Base-by-base conservation (phyloP, 2,113 vertebrate genomes). In the Paracanthobrama guichenoti region DNA sequence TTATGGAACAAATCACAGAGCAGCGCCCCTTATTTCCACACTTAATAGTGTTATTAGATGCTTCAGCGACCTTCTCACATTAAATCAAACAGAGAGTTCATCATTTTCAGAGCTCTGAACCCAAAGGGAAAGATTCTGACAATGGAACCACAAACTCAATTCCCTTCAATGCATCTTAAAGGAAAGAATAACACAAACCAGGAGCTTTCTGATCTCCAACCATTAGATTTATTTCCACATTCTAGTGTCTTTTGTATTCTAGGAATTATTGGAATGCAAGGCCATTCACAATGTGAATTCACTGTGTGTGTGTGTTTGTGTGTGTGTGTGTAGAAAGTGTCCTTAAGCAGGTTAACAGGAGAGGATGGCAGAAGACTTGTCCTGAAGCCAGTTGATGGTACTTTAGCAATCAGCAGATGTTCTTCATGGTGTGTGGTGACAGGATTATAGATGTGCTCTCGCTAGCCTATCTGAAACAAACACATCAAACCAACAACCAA, bases 11-110 rank as follows among this genome's bases (percentile, higher is more conserved):
- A 59, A 50, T 84, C 50, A 87, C 71, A 82, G 50, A 78, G 79
- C 78, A 69, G 46, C 28, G 26, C 31, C 26, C 44, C 28, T 82
- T 78, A 79, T 67, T 73, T 66, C 18, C 8, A 84, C 83, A 76
- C 69, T 76, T 53, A 76, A 71, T 80, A 35, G 28, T 81, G 64
- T 74, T 85, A 88, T 81, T 81, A 86, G 81, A 76, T 83, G 84
- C 81, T 84, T 79, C 86, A 72, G 18, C 76, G 50, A 80, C 85
- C 77, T 88, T 71, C 82, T 64, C 77, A 84, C 77, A 80, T 84
- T 77, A 75, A 85, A 59, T 55, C 62, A 88, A 86, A 88, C 24
- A 55, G 64, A 80, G 87, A 86, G 76, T 88, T 81, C 82, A 88
- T 88, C 83, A 84, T 88, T 84, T 85, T 86, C 53, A 74, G 71